Base-by-base conservation (phyloP, 2,113 vertebrate genomes). In the Dromas ardeola region DNA sequence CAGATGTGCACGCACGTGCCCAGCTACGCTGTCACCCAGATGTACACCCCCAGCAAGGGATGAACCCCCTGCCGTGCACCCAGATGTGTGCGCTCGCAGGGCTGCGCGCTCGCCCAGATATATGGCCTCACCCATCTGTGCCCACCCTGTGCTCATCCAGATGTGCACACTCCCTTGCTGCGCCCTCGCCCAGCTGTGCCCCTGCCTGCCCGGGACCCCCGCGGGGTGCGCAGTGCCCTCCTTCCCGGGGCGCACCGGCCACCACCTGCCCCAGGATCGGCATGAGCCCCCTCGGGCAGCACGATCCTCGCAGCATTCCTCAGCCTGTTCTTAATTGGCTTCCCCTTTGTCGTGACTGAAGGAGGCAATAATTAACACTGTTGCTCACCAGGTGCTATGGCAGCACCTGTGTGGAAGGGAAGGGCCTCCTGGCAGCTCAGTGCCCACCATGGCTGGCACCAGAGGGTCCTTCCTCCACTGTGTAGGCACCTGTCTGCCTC, bases 311-410 rank as follows among this genome's bases (percentile, higher is more conserved):
- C 49, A 1, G 90, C 3, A 1, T 38, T 85, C 70, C 52, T 85
- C 74, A 85, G 71, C 82, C 66, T 45, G n/a, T 38, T 92, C 89
- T 63, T 86, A 86, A 80, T 30, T 78, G 59, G 86, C 86, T 96
- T 97, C 86, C 45, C 62, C 18, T 52, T 53, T 3, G 9, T 77
- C 43, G 89, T 81, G 96, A 93, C 83, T 47, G 95, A 88, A 26
- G 83, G 43, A 95, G 77, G 77, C 86, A 36, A 25, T 77, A 88
- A 94, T 92, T 95, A 91, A 47, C 2, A 6, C 83, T 45, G 58
- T 23, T 86, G 93, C 91, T 95, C 91, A 72, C 43, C 82, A 26
- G 83, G 86, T 72, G 83, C 83, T 42, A 22, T 6, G 3, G 80
- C 93, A 86, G 86, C 3, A 0, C 79, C 76, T 8, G 4, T 72